Base-by-base conservation (phyloP, 2,797 vertebrate genomes). In the Acanthopagrus latus region DNA sequence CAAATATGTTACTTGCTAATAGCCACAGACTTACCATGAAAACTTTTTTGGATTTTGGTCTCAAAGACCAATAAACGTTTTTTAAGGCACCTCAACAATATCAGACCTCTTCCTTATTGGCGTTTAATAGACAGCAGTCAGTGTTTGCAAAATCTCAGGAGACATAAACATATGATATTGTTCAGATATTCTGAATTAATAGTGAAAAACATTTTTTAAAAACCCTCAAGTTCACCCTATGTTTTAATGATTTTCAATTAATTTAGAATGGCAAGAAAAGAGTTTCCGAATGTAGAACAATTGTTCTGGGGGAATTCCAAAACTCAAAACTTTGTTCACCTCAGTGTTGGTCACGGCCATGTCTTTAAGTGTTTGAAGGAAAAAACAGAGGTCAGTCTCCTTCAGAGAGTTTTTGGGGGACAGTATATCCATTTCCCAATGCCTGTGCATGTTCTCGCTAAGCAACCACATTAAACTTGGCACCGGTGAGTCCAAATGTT, bases 61-160 rank as follows among this genome's bases (percentile, higher is more conserved):
- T 43, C 4, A 13, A 47, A 0, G 25, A 8, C 1, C 2, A 47
- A 20, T 18, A 21, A 63, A 21, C 56, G 17, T 27, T 60, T 75
- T 75, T 55, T 75, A 17, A 33, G 1, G 54, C 38, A 58, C 27
- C 23, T 46, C 38, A 56, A 1, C 18, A 21, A 14, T 7, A 5
- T 66, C 29, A 51, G 29, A 29, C 23, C 44, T 4, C 47, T 41
- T 67, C 29, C 33, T 1, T 38, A 7, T 38, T 38, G 7, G 33
- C 7, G 38, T 33, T 7, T 33, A 7, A 33, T 33, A 33, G 29
- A 33, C 6, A 29, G 29, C 29, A 29, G 29, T 29, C 29, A 29
- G 3, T 29, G 29, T 50, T 71, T 60, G n/a, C 18, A 62, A 21
- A 44, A 56, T 65, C 25, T 59, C 29, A 38, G 38, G 69, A 63